These are phyloP conservation scores for Artemia sinica DNA, from an alignment of 2,888 invertebrate species.

Conservation along the genomic window DNA sequence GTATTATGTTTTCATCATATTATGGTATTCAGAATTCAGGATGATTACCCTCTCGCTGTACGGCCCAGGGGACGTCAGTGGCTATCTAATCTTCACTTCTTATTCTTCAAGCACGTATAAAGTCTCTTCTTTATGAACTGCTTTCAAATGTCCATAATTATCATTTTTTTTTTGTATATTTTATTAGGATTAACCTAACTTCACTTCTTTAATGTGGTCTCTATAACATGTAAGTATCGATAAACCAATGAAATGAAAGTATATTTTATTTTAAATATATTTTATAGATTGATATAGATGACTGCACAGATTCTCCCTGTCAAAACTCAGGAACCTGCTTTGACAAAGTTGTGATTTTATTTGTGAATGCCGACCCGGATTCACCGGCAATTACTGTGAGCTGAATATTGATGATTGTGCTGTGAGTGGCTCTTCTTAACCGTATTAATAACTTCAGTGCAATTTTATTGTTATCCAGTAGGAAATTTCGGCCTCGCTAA, in stretches of 20 bases:
- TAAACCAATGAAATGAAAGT: neutral
- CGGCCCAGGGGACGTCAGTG: too few relatives aligned
- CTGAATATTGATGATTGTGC: slow-evolving; percentile 27
- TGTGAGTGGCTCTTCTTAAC: slow-evolving; percentile 26
- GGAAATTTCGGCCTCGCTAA: too few relatives aligned
- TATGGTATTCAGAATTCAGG: too few relatives aligned
- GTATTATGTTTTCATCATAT: neutral
- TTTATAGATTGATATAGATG: slow-evolving; percentile 31
- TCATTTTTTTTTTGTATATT: neutral
- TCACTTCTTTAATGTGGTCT: too few relatives aligned
- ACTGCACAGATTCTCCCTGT: slow-evolving; percentile 43
- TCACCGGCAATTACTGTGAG: slow-evolving; percentile 28
- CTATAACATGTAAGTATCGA: neutral
- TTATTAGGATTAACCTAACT: neutral
- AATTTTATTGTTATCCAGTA: too few relatives aligned
- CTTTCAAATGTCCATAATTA: too few relatives aligned
- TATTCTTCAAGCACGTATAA: too few relatives aligned
- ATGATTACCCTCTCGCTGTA: too few relatives aligned
- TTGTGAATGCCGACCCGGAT: slow-evolving; percentile 29
- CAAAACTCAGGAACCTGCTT: slow-evolving; percentile 35
- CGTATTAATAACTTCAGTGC: too few relatives aligned
- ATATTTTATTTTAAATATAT: neutral
- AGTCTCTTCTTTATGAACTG: too few relatives aligned
- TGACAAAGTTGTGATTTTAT: slow-evolving; percentile 26
- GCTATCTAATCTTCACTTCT: too few relatives aligned